Percentiles rank a stretch among this genome's conserved stretches.
Conservation (phyloP, 2,888 invertebrate species). For the Orchestes rusci region DNA sequence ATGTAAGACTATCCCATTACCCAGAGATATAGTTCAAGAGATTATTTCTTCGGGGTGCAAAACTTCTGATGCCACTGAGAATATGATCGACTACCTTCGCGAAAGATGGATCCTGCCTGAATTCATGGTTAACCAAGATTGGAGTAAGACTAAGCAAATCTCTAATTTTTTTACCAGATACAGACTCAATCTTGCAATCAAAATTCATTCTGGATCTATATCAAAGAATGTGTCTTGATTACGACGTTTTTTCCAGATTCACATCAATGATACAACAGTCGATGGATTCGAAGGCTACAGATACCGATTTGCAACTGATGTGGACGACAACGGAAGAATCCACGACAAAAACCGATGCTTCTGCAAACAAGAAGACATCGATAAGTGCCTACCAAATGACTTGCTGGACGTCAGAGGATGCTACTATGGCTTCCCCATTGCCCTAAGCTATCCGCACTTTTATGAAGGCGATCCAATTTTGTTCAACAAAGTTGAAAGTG, state of each 20-base stretch:
- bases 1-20: too few species aligned
- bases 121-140: too few species aligned
- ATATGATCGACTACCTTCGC: too few species aligned
- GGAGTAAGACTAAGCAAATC: too few species aligned
- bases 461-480: constrained; percentile 63
- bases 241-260: constrained; percentile 50
- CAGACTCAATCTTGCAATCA: too few species aligned
- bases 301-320: constrained; percentile 69
- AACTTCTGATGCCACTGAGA: too few species aligned
- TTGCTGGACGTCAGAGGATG: constrained; percentile 78
- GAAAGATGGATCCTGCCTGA: too few species aligned
- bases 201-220: too few species aligned
- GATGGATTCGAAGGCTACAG: constrained; percentile 61
- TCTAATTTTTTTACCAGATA: too few species aligned
- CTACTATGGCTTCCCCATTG: constrained; percentile 87
- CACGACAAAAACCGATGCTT: constrained; percentile 75
- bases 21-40: too few species aligned
- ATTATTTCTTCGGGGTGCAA: too few species aligned
- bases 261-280: constrained; percentile 51
- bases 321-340: constrained; percentile 68
- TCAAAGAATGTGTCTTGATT: too few species aligned
- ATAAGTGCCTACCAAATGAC: constrained; percentile 64
- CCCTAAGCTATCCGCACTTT: constrained; percentile 83
- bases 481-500: constrained; percentile 59
- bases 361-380: constrained; percentile 51